These are phyloP conservation scores for Homalodisca vitripennis DNA, from an alignment of 1,140 invertebrate genomes.

Conservation along the genomic window DNA sequence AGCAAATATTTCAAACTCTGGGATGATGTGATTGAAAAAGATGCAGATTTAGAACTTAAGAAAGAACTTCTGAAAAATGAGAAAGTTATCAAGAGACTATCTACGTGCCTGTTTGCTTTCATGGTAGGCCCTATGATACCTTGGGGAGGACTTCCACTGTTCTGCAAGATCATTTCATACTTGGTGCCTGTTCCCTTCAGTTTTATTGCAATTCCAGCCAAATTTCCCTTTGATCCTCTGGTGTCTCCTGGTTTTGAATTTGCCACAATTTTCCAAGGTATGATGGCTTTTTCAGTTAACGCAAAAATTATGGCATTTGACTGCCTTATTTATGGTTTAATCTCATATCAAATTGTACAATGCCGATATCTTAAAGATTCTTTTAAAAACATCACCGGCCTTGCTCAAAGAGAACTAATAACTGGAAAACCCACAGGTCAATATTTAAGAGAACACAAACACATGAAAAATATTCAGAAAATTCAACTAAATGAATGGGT, in stretches of 20 bases:
- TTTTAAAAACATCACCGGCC: neutral
- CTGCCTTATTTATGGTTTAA: neutral
- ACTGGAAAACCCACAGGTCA: too few relatives aligned
- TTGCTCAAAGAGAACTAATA: neutral
- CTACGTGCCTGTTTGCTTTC: neutral
- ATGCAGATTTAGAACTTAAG: neutral
- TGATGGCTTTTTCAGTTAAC: neutral
- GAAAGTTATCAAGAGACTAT: neutral
- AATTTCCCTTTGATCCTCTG: constrained; percentile 1
- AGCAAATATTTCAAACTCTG: neutral
- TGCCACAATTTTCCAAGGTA: constrained; percentile 5
- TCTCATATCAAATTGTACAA: neutral
- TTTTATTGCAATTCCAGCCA: neutral
- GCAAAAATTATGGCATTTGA: neutral
- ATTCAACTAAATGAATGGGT: neutral
- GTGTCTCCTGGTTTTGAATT: constrained; percentile 11
- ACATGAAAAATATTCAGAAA: neutral
- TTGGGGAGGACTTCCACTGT: neutral
- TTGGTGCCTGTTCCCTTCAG: neutral
- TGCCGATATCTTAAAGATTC: neutral
- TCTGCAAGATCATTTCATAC: neutral
- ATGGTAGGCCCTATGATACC: constrained; percentile 3
- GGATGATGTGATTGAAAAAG: neutral
- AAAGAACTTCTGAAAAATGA: neutral
- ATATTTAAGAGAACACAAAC: too few relatives aligned